phyloP scores from a whole-genome alignment of 2,888 invertebrate genomes.

The Parthenolecanium corni region DNA sequence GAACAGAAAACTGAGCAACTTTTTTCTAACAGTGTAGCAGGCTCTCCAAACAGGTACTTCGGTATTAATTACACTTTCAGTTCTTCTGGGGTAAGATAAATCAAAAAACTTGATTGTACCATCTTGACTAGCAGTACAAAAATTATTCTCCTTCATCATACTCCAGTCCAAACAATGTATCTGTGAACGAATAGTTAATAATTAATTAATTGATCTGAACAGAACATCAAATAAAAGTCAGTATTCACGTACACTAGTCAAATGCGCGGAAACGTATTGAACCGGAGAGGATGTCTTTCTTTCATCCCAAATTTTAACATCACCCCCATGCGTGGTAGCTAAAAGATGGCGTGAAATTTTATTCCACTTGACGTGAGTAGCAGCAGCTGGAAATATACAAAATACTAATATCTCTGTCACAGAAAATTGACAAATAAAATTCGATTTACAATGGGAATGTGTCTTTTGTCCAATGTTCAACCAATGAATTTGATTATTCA shows the following conservation, averaged over 20 bases:
- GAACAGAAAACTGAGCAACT: constrained; percentile 2
- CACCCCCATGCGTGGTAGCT: constrained; percentile 92
- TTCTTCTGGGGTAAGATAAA: constrained; percentile 68
- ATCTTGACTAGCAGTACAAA: constrained; percentile 89
- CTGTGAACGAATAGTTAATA: constrained; percentile 41
- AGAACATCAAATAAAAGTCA: neutral
- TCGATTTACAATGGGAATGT: neutral
- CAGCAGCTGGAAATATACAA: constrained; percentile 54
- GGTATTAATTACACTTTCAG: constrained; percentile 73
- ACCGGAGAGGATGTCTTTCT: constrained; percentile 75
- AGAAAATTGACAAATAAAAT: too few relatives aligned
- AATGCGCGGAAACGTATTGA: constrained; percentile 86
- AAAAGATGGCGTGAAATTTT: constrained; percentile 67
- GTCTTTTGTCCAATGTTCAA: neutral
- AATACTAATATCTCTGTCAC: neutral
- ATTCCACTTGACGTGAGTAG: constrained; percentile 91
- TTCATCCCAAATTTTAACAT: constrained; percentile 91
- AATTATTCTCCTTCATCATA: constrained; percentile 66
- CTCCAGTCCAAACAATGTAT: constrained; percentile 94
- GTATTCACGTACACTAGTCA: constrained; percentile 48
- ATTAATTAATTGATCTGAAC: constrained; percentile 7
- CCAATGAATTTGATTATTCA: neutral
- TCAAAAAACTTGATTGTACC: constrained; percentile 92
- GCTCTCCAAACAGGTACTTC: constrained; percentile 87
- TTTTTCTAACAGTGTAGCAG: constrained; percentile 58